Percentiles rank a stretch among this genome's conserved stretches.
These are phyloP conservation scores for Nerophis lumbriciformis DNA, from an alignment of 2,113 vertebrate species.

Conservation along the genomic window DNA sequence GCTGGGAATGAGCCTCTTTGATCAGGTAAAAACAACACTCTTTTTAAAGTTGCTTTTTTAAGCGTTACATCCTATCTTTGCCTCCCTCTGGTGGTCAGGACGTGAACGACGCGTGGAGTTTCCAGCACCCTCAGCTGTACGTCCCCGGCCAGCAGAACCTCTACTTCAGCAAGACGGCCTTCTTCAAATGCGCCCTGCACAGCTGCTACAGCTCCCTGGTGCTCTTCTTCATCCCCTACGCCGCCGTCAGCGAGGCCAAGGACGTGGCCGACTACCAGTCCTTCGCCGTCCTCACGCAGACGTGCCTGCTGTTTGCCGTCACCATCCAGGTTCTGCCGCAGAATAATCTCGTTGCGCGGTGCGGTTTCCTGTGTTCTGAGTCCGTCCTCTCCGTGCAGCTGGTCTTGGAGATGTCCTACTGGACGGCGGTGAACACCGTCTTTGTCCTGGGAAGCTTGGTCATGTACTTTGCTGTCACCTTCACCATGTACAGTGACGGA, in stretches of 20 bases:
- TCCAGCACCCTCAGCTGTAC: constrained; percentile 86
- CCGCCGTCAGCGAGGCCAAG: constrained; percentile 78
- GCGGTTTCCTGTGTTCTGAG: neutral
- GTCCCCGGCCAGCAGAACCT: constrained; percentile 84
- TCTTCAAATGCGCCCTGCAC: constrained; percentile 83
- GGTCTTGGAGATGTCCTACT: constrained; percentile 85
- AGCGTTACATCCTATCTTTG: neutral
- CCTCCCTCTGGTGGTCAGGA: constrained; percentile 74
- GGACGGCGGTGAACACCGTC: constrained; percentile 88
- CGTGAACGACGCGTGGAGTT: constrained; percentile 87
- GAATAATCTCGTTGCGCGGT: too few species aligned
- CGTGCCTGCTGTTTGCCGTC: constrained; percentile 83
- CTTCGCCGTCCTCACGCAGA: constrained; percentile 87
- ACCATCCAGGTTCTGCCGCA: constrained; percentile 75
- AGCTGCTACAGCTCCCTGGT: constrained; percentile 93
- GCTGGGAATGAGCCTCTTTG: constrained; percentile 92
- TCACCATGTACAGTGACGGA: constrained; percentile 88
- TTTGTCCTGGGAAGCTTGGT: constrained; percentile 89
- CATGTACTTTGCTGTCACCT: constrained; percentile 85
- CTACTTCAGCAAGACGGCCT: constrained; percentile 87
- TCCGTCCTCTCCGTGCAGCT: constrained; percentile 68
- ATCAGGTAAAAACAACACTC: constrained; percentile 77
- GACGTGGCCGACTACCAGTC: constrained; percentile 90
- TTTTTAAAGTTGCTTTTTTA: too few species aligned
- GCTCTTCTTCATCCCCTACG: constrained; percentile 91